Conservation (phyloP, 2,888 invertebrate species). For the Oligia fasciuncula region DNA sequence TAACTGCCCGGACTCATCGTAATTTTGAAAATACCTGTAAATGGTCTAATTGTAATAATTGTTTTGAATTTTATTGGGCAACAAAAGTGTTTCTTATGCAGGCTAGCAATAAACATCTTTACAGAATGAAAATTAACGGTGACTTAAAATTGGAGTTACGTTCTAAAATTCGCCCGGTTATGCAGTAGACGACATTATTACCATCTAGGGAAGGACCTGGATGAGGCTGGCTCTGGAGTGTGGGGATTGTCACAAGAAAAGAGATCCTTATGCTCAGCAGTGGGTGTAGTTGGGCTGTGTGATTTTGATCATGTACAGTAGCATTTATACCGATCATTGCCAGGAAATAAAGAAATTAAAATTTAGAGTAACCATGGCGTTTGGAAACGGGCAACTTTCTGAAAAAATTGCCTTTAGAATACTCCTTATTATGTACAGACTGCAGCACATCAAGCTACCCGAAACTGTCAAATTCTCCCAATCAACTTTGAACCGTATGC, state of each 20-base stretch:
- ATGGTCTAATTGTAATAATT: constrained; percentile 2
- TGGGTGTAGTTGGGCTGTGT: too few species aligned
- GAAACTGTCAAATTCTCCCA: too few species aligned
- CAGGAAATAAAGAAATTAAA: neutral
- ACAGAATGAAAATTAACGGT: neutral
- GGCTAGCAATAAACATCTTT: neutral
- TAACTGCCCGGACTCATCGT: neutral
- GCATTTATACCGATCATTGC: neutral
- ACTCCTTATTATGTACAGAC: neutral
- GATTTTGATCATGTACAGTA: neutral
- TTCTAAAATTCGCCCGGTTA: neutral
- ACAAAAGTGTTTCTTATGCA: neutral
- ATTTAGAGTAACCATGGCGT: neutral
- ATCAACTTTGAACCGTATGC: too few species aligned
- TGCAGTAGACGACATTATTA: too few species aligned
- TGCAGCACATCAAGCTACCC: too few species aligned
- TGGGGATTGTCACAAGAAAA: too few species aligned
- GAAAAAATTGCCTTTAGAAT: neutral
- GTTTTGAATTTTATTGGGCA: constrained; percentile 4
- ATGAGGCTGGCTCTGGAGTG: too few species aligned
- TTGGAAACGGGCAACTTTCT: neutral
- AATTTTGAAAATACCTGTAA: constrained; percentile 9
- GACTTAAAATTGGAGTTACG: neutral
- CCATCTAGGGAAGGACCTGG: too few species aligned
- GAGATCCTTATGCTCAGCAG: too few species aligned